Evolutionary conservation across 1,140 invertebrate species (phyloP).

Genomic region (Tachypleus tridentatus): DNA sequence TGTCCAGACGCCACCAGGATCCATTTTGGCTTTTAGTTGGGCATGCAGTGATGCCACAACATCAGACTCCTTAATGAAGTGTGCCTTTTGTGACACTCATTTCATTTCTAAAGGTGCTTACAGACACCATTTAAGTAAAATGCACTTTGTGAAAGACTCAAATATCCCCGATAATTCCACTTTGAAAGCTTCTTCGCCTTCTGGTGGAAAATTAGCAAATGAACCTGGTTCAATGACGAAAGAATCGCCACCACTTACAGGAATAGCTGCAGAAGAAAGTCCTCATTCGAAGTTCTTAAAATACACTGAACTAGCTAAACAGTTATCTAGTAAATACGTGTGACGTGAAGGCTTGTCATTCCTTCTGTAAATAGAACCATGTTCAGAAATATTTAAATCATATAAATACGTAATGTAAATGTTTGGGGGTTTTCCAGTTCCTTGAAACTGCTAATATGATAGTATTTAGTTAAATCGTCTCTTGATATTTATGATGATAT

Average conservation of each 20-base stretch:
- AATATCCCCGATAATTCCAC: conserved; percentile 50
- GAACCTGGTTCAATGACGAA: conserved; percentile 12
- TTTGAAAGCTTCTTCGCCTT: background rate
- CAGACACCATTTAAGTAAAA: conserved; percentile 88
- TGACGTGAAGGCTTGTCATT: conserved; percentile 10
- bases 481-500: no score
- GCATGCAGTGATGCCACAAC: conserved; percentile 82
- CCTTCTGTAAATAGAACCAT: background rate
- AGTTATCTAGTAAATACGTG: conserved; percentile 82
- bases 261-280: conserved; percentile 53
- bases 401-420: conserved; percentile 5
- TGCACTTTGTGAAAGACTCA: conserved; percentile 91
- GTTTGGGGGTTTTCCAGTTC: no score
- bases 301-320: conserved; percentile 91
- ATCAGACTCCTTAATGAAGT: conserved; percentile 68
- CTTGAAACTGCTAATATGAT: no score
- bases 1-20: conserved; percentile 48
- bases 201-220: conserved; percentile 27
- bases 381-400: conserved; percentile 3
- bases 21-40: conserved; percentile 82
- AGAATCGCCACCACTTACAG: conserved; percentile 7
- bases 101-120: conserved; percentile 95
- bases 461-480: no score
- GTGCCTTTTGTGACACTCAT: conserved; percentile 89
- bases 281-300: conserved; percentile 93